Percentiles rank a stretch among this genome's conserved stretches.
phyloP scores from a whole-genome alignment of 2,797 vertebrate species.

The Enteromius afrohamiltoni region DNA sequence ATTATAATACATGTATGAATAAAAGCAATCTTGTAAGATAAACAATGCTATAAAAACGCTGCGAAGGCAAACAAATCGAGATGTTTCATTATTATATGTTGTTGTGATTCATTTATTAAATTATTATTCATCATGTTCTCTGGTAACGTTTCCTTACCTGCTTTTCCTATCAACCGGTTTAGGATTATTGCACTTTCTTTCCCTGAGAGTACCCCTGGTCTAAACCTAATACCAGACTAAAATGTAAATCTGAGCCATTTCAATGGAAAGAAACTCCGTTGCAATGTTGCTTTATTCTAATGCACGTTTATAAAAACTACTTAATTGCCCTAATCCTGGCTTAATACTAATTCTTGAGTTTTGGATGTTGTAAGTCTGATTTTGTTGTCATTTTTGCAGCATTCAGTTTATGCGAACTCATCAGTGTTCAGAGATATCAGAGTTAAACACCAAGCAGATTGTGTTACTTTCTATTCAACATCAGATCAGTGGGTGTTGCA shows the following conservation, averaged over 20 bases:
- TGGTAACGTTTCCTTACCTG: too few species aligned
- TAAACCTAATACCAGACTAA: too few species aligned
- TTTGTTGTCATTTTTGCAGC: neutral
- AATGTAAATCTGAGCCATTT: too few species aligned
- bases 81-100: neutral
- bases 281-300: too few species aligned
- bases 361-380: neutral
- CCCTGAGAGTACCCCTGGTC: neutral
- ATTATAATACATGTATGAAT: neutral
- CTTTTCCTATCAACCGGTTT: neutral
- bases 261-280: too few species aligned
- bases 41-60: neutral
- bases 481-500: neutral
- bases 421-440: neutral
- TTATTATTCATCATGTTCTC: neutral
- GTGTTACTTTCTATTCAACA: neutral
- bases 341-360: neutral
- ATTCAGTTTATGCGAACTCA: neutral
- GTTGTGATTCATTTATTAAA: neutral
- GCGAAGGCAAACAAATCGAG: neutral
- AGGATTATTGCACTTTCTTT: neutral
- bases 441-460: neutral
- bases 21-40: neutral
- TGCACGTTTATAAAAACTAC: too few species aligned
- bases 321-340: too few species aligned